Conservation (phyloP, 1,140 invertebrate genomes). For the Mamestra configurata region DNA sequence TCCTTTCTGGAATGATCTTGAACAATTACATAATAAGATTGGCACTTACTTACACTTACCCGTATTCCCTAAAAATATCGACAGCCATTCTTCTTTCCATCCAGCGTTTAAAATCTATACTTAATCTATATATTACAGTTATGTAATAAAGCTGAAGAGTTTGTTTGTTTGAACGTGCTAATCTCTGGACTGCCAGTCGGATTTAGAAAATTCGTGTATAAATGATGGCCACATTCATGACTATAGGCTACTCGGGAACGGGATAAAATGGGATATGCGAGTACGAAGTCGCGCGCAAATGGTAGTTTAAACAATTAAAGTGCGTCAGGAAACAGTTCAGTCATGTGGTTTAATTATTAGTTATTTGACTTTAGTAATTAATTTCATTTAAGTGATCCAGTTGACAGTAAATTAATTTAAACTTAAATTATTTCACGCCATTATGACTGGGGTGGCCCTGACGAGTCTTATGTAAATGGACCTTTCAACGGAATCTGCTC, state of each 20-base stretch:
- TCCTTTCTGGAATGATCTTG: neutral
- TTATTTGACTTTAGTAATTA: constrained; percentile 24
- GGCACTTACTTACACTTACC: constrained; percentile 33
- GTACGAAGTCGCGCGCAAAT: too few species aligned
- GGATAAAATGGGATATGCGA: too few species aligned
- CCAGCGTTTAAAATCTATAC: neutral
- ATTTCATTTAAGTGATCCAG: constrained; percentile 29
- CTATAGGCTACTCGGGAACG: too few species aligned
- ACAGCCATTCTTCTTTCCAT: neutral
- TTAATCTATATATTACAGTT: too few species aligned
- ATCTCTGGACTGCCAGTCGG: too few species aligned
- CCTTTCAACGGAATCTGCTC: neutral
- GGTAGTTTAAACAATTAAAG: neutral
- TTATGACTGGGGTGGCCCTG: neutral
- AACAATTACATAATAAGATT: constrained; percentile 19
- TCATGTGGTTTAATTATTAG: constrained; percentile 38
- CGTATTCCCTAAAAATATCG: constrained; percentile 8
- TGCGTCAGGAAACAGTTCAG: neutral
- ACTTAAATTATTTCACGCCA: constrained; percentile 10
- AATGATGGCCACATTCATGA: too few species aligned
- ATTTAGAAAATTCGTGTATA: too few species aligned
- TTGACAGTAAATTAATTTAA: constrained; percentile 24
- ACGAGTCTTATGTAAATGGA: neutral
- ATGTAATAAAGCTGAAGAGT: too few species aligned
- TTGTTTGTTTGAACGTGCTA: too few species aligned